phyloP scores from a whole-genome alignment of 1,140 invertebrate genomes.

The Pemphigus obesinymphae region DNA sequence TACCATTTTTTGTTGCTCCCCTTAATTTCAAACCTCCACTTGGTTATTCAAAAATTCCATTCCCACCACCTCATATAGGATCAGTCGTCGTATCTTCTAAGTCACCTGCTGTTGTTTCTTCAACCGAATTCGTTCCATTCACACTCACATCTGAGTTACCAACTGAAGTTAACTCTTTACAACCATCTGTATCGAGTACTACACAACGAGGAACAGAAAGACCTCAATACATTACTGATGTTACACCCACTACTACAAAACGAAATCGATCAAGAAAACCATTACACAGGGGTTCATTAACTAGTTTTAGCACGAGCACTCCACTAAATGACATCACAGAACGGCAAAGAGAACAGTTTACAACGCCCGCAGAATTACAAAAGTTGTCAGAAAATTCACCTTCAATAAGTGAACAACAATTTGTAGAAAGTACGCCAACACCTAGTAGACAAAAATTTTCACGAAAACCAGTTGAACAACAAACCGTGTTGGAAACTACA shows the following conservation, averaged over 20 bases:
- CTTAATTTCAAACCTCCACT: slow-evolving; percentile 72
- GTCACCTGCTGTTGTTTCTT: slow-evolving; percentile 34
- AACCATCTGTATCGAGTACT: slow-evolving; percentile 13
- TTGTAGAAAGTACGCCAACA: not conserved
- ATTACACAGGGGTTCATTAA: slow-evolving; percentile 42
- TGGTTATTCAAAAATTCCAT: slow-evolving; percentile 75
- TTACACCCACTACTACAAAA: slow-evolving; percentile 31
- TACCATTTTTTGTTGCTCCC: slow-evolving; percentile 79
- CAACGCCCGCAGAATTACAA: slow-evolving; percentile 14
- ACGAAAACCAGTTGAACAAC: slow-evolving; percentile 9
- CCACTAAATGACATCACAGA: slow-evolving; percentile 5
- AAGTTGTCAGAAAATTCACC: not conserved
- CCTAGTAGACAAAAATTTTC: not conserved
- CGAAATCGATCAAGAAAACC: slow-evolving; percentile 42
- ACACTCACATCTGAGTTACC: slow-evolving; percentile 39
- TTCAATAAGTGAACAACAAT: not conserved
- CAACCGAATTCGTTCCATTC: slow-evolving; percentile 28
- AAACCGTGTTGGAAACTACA: not conserved
- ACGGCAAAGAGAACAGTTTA: slow-evolving; percentile 5
- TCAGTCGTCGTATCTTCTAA: slow-evolving; percentile 63
- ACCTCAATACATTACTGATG: not conserved
- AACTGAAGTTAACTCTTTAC: slow-evolving; percentile 38
- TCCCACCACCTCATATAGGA: slow-evolving; percentile 77
- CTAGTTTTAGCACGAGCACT: slow-evolving; percentile 32
- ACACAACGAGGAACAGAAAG: slow-evolving; percentile 34